phyloP scores from a whole-genome alignment of 2,888 invertebrate genomes.

The Sphinx pinastri region DNA sequence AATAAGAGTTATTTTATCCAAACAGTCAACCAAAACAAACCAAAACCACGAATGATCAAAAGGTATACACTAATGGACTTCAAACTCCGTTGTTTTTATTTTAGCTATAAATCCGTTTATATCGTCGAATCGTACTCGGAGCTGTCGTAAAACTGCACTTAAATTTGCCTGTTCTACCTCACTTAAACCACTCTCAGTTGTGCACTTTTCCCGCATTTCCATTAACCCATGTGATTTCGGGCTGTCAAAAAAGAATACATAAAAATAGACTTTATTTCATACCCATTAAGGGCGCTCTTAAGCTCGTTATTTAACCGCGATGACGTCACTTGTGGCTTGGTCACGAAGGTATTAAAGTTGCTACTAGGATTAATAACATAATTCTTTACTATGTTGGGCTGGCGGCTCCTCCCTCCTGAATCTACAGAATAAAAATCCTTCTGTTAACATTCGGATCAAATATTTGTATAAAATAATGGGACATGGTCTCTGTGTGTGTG shows the following conservation, averaged over 20 bases:
- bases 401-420: too few relatives aligned
- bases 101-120: conserved; percentile 13
- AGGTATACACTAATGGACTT: neutral
- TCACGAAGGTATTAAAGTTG: neutral
- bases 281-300: neutral
- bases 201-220: conserved; percentile 16
- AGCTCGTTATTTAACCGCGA: too few relatives aligned
- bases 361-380: too few relatives aligned
- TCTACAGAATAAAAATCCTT: too few relatives aligned
- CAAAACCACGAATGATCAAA: neutral
- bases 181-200: neutral
- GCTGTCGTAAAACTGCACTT: conserved; percentile 4
- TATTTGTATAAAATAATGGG: too few relatives aligned
- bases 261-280: neutral
- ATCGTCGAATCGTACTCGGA: neutral
- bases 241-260: too few relatives aligned
- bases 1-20: too few relatives aligned
- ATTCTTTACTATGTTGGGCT: too few relatives aligned
- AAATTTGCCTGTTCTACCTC: conserved; percentile 10
- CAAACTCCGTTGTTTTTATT: conserved; percentile 11
- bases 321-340: too few relatives aligned
- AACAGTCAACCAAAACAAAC: neutral
- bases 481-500: too few relatives aligned
- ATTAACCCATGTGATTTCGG: neutral
- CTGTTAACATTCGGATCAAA: too few relatives aligned